Conservation (phyloP, 2,113 vertebrate genomes). For the Lamprotornis superbus region DNA sequence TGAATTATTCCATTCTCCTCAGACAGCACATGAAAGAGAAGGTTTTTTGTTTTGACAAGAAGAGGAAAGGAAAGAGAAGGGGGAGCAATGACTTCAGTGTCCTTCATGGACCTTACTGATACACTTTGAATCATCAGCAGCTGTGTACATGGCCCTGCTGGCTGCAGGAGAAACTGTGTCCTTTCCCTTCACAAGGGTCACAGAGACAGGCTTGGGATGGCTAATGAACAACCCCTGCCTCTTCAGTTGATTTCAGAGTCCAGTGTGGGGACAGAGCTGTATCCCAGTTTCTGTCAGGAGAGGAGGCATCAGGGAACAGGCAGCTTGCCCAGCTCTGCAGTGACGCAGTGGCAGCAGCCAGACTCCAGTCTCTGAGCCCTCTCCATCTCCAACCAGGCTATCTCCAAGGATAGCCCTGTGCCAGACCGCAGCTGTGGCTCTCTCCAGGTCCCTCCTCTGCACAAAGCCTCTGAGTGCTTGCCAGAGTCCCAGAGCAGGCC, state of each 20-base stretch:
- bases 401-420: not conserved
- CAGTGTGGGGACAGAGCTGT: not conserved
- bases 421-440: not conserved
- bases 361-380: not conserved
- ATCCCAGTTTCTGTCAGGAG: not conserved
- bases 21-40: not conserved
- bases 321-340: conserved; percentile 26
- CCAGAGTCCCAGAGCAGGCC: not conserved
- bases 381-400: not conserved
- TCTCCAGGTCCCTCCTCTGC: not conserved
- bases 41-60: not conserved
- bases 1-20: not conserved
- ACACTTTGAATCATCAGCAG: not conserved
- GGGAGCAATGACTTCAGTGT: not conserved
- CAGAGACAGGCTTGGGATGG: not conserved
- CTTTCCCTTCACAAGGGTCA: not conserved
- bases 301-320: not conserved
- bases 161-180: not conserved
- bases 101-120: not conserved
- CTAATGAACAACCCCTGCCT: not conserved
- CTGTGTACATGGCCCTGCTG: not conserved
- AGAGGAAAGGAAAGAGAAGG: not conserved
- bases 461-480: not conserved
- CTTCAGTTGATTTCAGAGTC: not conserved
- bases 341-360: not conserved